Percentiles rank a stretch among this genome's conserved stretches.
These are phyloP conservation scores for Amyelois transitella DNA, from an alignment of 1,140 invertebrate species.

Conservation along the genomic window DNA sequence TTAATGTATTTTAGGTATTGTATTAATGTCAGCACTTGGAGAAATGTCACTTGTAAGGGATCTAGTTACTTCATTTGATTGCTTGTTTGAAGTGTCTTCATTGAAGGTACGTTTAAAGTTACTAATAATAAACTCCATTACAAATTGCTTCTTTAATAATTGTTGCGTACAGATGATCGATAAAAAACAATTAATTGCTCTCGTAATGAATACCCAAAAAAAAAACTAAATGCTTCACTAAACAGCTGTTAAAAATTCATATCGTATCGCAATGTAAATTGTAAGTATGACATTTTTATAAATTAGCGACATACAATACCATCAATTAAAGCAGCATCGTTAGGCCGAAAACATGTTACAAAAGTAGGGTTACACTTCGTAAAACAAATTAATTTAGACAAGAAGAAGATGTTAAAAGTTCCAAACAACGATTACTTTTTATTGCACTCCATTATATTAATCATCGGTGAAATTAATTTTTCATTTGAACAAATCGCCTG, in stretches of 20 bases:
- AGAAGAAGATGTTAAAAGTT: conserved; percentile 73
- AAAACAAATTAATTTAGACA: conserved; percentile 69
- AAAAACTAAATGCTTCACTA: background rate
- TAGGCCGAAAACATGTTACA: background rate
- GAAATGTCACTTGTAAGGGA: background rate
- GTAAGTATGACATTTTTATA: background rate
- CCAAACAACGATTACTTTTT: conserved; percentile 70
- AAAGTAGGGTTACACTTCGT: conserved; percentile 10
- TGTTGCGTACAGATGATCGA: too few species aligned
- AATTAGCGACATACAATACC: background rate
- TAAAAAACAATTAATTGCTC: too few species aligned
- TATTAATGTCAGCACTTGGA: conserved; percentile 17
- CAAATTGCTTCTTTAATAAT: too few species aligned
- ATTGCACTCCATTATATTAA: conserved; percentile 70
- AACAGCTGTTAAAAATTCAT: background rate
- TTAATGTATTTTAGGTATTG: conserved; percentile 15
- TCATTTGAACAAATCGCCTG: conserved; percentile 70
- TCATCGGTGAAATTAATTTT: conserved; percentile 73
- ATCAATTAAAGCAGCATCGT: background rate
- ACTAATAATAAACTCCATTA: too few species aligned
- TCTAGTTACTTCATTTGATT: background rate
- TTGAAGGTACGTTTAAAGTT: too few species aligned
- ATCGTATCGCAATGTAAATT: background rate
- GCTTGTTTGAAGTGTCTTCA: background rate
- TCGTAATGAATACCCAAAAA: too few species aligned